These are phyloP conservation scores for Glareola pratincola DNA, from an alignment of 2,113 vertebrate species.

Conservation along the genomic window DNA sequence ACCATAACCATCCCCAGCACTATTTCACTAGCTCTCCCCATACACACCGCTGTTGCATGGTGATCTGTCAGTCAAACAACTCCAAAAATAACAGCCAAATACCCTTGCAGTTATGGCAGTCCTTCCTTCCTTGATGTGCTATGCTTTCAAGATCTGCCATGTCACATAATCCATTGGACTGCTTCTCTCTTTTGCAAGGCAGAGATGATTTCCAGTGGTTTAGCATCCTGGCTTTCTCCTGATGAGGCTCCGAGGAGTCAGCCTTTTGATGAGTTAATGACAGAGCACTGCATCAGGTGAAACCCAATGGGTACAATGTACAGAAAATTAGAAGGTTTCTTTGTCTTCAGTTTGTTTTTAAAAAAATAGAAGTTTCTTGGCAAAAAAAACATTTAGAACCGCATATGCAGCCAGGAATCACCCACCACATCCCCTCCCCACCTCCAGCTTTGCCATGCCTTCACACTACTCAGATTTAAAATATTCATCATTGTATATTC, in stretches of 20 bases:
- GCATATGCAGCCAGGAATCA: background rate
- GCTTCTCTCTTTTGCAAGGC: background rate
- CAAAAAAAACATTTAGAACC: background rate
- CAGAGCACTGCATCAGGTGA: background rate
- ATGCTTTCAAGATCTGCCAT: conserved; percentile 20
- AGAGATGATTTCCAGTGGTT: background rate
- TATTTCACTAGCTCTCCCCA: background rate
- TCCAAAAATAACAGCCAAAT: conserved; percentile 50
- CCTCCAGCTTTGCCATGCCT: background rate
- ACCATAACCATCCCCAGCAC: conserved; percentile 2
- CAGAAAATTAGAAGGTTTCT: background rate
- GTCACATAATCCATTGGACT: background rate
- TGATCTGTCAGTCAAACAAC: conserved; percentile 8
- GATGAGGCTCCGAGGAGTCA: background rate
- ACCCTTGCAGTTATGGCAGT: background rate
- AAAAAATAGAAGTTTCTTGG: background rate
- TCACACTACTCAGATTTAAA: background rate
- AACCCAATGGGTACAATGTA: background rate
- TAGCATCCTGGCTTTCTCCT: background rate
- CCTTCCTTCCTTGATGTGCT: background rate
- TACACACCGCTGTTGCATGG: background rate
- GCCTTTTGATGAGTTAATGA: background rate
- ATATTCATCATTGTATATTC: background rate
- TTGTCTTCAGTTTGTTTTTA: background rate
- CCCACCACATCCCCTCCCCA: background rate